These are phyloP conservation scores for Adoxophyes honmai DNA, from an alignment of 1,140 invertebrate genomes.

Conservation along the genomic window DNA sequence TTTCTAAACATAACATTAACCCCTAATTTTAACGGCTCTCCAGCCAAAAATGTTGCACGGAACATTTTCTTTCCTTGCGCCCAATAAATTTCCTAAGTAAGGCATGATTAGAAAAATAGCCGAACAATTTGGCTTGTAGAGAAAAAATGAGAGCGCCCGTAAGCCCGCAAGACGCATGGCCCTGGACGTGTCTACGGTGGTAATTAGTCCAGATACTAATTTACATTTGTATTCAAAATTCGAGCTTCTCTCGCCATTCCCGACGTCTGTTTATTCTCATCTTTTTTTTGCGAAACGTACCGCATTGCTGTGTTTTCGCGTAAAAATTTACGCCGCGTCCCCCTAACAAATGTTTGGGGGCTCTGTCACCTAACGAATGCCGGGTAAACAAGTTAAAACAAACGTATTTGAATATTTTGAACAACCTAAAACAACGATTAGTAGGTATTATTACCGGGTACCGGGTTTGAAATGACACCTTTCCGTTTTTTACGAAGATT, in stretches of 20 bases:
- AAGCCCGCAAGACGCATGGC: slow-evolving; percentile 73
- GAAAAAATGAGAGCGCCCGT: slow-evolving; percentile 64
- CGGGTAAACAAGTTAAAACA: slow-evolving; percentile 30
- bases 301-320: slow-evolving; percentile 73
- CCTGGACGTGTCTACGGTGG: slow-evolving; percentile 68
- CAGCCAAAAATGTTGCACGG: background rate
- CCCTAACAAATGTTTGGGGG: slow-evolving; percentile 64
- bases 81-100: slow-evolving; percentile 18
- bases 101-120: slow-evolving; percentile 67
- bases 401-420: no score
- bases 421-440: no score
- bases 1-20: no score
- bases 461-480: no score
- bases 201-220: slow-evolving; percentile 78
- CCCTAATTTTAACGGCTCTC: background rate
- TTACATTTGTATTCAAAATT: slow-evolving; percentile 80
- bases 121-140: slow-evolving; percentile 50
- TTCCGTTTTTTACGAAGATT: no score
- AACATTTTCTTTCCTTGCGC: background rate
- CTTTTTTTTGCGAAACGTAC: slow-evolving; percentile 68
- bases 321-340: slow-evolving; percentile 66
- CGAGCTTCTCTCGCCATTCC: slow-evolving; percentile 74
- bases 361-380: slow-evolving; percentile 48
- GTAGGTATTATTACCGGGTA: no score
- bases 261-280: slow-evolving; percentile 75